Evolutionary conservation across 2,797 vertebrate genomes (phyloP).

Genomic region (Florisuga fusca): DNA sequence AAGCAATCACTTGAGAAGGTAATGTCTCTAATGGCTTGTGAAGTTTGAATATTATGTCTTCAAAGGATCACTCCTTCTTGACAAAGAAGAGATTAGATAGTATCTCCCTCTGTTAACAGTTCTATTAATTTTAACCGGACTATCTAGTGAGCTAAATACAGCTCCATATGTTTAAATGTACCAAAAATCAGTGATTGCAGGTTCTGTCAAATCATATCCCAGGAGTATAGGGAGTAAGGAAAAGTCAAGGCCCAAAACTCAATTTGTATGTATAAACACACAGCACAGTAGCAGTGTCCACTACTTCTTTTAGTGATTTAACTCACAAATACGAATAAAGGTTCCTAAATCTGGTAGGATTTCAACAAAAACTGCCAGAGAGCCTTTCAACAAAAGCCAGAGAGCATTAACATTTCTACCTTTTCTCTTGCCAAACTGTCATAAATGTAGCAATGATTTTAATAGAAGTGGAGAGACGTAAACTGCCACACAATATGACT

Average conservation of each 20-base stretch:
- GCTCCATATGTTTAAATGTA: not conserved
- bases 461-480: not conserved
- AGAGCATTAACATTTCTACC: not conserved
- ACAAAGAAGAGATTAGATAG: not conserved
- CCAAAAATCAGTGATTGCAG: not conserved
- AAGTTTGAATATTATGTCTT: not conserved
- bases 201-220: not conserved
- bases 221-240: not conserved
- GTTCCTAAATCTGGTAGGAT: not conserved
- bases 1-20: not conserved
- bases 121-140: not conserved
- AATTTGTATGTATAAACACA: not conserved
- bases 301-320: not conserved
- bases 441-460: not conserved
- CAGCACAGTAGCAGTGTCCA: not conserved
- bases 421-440: not conserved
- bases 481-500: not conserved
- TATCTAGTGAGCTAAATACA: not conserved
- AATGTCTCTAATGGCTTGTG: not conserved
- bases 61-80: not conserved
- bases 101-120: not conserved
- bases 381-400: not conserved
- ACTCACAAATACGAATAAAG: not conserved
- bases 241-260: not conserved
- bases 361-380: no score